phyloP scores from a whole-genome alignment of 2,888 invertebrate genomes.

The Euproctis similis region DNA sequence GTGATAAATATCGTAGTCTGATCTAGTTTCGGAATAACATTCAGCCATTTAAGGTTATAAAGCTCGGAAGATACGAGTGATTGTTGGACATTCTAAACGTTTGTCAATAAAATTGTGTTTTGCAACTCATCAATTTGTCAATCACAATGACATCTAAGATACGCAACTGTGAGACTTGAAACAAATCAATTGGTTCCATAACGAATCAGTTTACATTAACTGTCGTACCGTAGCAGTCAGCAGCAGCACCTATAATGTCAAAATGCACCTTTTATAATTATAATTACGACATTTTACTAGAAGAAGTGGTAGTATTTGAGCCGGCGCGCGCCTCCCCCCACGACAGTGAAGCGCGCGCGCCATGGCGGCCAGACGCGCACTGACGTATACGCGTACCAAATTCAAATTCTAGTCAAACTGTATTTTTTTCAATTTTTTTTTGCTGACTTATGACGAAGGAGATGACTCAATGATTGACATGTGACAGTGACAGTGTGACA shows the following conservation, averaged over 20 bases:
- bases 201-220: constrained; percentile 22
- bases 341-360: constrained; percentile 53
- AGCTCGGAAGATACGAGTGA: too few relatives aligned
- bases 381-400: constrained; percentile 43
- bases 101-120: constrained; percentile 5
- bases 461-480: constrained; percentile 24
- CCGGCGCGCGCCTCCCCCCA: constrained; percentile 29
- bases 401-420: constrained; percentile 55
- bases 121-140: constrained; percentile 6
- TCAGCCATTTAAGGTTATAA: too few relatives aligned
- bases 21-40: too few relatives aligned
- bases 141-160: constrained; percentile 6
- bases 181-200: constrained; percentile 33
- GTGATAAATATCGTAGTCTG: too few relatives aligned
- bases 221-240: constrained; percentile 30
- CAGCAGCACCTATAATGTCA: constrained; percentile 35
- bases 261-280: constrained; percentile 30
- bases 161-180: constrained; percentile 7
- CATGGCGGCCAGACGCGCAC: constrained; percentile 52
- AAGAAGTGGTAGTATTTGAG: constrained; percentile 68
- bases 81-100: neutral
- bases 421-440: constrained; percentile 20
- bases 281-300: constrained; percentile 37
- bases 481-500: constrained; percentile 27
- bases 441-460: constrained; percentile 31